These are phyloP conservation scores for Drosophila subobscura DNA, from an alignment of 1,140 invertebrate species.

Conservation along the genomic window DNA sequence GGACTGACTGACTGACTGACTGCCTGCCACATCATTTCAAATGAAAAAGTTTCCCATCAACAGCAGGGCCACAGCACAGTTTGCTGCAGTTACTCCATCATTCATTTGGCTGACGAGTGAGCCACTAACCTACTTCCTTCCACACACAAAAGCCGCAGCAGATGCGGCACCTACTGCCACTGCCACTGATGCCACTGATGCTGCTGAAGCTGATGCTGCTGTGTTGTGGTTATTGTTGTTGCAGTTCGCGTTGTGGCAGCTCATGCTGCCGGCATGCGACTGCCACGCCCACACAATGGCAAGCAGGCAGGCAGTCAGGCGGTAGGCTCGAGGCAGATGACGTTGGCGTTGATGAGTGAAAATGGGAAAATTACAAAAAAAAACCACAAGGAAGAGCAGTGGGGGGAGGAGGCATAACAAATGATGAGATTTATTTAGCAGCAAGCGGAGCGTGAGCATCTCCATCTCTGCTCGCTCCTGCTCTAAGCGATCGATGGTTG, in stretches of 20 bases:
- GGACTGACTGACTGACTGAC: constrained; percentile 5
- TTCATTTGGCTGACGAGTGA: constrained; percentile 76
- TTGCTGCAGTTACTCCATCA: constrained; percentile 75
- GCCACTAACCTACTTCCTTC: constrained; percentile 78
- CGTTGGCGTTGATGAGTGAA: constrained; percentile 68
- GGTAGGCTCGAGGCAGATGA: constrained; percentile 18
- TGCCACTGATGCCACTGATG: constrained; percentile 21
- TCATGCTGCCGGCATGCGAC: constrained; percentile 65
- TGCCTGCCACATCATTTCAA: constrained; percentile 4
- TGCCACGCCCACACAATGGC: constrained; percentile 65
- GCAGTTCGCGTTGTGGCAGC: constrained; percentile 22
- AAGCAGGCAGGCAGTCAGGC: constrained; percentile 2
- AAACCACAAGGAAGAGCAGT: constrained; percentile 12
- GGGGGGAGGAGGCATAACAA: constrained; percentile 57
- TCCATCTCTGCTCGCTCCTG: not conserved
- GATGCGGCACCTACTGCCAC: constrained; percentile 31
- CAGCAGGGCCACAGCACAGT: constrained; percentile 33
- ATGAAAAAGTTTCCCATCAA: constrained; percentile 45
- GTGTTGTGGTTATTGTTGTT: constrained; percentile 42
- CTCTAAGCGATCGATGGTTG: constrained; percentile 45
- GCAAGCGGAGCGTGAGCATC: not conserved
- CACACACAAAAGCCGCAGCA: constrained; percentile 64
- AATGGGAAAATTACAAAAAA: constrained; percentile 70
- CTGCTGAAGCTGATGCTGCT: constrained; percentile 22
- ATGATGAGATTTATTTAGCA: constrained; percentile 64